Evolutionary conservation across 2,113 vertebrate species (phyloP), one percentile per base, ranked within the genome.

Genomic region (Oreocharis arfaki): DNA sequence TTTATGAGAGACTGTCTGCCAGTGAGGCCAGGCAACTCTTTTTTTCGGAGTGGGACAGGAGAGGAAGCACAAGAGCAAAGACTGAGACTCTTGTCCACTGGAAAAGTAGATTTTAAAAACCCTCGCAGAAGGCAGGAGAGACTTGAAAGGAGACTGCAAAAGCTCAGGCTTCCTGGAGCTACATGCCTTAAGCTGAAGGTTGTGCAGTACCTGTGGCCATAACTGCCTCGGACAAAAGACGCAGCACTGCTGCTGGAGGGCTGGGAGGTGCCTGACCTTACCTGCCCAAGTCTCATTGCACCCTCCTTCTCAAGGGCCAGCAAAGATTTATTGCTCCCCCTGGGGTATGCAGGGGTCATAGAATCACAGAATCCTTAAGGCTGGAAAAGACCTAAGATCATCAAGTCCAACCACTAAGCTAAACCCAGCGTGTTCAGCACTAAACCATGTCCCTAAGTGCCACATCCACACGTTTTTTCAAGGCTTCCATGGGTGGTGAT

Each of bases 91-190:
- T 27, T n/a, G 65, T 42, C 76, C 67, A 74, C 42, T 52, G n/a
- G 78, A 88, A 90, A 91, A 77, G 47, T 0, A 74, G 26, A 61
- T 70, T 86, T 89, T 63, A 53, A 32, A 90, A 94, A 95, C 63
- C 55, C 27, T 90, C 27, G 44, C 24, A 82, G 37, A 83, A 93
- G 42, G 47, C 50, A 83, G 33, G 30, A 65, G 21, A 53, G 56
- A 53, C 61, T 81, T 55, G 55, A 90, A 69, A 92, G 33, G 65
- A 61, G 30, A 68, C 19, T 63, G 61, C 37, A 74, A 80, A 84
- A 71, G 11, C 49, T 81, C 59, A 55, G 42, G 55, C 59, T 56
- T 86, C 59, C 55, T 65, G 76, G 46, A 95, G 52, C 27, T 35
- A 17, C 23, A 2, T 2, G 2, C 60, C 79, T 74, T 41, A 30